These are phyloP conservation scores for Bombus haemorrhoidalis DNA, from an alignment of 1,140 invertebrate genomes.

Conservation along the genomic window DNA sequence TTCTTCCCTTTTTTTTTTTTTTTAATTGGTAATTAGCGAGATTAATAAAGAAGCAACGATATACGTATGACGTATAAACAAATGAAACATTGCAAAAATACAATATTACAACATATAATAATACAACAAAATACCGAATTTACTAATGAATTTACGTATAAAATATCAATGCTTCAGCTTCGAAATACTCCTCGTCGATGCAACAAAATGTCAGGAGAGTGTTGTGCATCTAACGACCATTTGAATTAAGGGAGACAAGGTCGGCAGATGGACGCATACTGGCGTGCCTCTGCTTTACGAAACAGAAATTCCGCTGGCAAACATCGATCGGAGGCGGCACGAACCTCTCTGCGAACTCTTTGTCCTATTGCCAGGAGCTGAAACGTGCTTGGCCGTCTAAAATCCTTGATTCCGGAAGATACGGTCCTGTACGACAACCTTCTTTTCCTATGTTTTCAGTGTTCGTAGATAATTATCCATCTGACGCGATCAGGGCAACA, in stretches of 20 bases:
- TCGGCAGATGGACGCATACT: conserved; percentile 39
- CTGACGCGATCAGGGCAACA: not conserved
- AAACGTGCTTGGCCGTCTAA: conserved; percentile 30
- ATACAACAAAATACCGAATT: too few relatives aligned
- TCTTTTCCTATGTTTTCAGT: not conserved
- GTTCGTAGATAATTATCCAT: conserved; percentile 1
- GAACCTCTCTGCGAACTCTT: conserved; percentile 12
- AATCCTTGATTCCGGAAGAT: conserved; percentile 4
- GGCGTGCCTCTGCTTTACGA: not conserved
- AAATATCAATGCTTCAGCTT: too few relatives aligned
- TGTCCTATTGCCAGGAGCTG: conserved; percentile 33
- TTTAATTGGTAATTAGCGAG: not conserved
- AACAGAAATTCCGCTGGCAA: conserved; percentile 42
- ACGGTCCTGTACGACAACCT: not conserved
- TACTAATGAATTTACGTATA: too few relatives aligned
- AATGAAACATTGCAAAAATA: too few relatives aligned
- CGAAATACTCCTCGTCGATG: not conserved
- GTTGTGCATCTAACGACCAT: not conserved
- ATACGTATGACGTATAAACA: too few relatives aligned
- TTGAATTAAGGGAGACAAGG: conserved; percentile 36
- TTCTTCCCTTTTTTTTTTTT: too few relatives aligned
- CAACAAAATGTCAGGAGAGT: not conserved
- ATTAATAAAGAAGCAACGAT: not conserved
- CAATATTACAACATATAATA: too few relatives aligned
- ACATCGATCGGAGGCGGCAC: conserved; percentile 39